These are phyloP conservation scores for Drosophila meridiana DNA, from an alignment of 2,888 invertebrate genomes.

Conservation along the genomic window DNA sequence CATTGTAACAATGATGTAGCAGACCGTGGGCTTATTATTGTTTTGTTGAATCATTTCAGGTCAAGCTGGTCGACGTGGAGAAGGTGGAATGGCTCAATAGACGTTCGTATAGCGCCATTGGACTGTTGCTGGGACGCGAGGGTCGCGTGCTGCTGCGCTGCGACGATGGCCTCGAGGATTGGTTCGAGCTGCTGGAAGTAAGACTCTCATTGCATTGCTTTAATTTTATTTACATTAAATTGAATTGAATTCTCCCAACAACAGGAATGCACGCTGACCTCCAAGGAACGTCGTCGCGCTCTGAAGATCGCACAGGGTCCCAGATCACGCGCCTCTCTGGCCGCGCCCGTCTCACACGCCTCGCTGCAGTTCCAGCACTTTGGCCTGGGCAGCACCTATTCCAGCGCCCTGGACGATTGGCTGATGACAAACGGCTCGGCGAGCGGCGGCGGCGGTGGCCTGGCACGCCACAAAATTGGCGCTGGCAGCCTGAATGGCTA, in stretches of 20 bases:
- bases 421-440: conserved; percentile 84
- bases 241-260: not conserved
- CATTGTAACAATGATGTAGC: conserved; percentile 10
- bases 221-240: not conserved
- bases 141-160: conserved; percentile 85
- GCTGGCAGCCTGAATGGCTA: conserved; percentile 83
- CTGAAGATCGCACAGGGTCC: conserved; percentile 86
- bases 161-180: conserved; percentile 88
- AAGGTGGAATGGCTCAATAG: conserved; percentile 89
- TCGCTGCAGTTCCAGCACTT: conserved; percentile 84
- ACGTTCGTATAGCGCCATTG: conserved; percentile 88
- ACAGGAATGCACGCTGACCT: conserved; percentile 88
- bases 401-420: conserved; percentile 87
- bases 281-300: conserved; percentile 88
- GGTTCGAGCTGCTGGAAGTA: conserved; percentile 88
- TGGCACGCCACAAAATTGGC: conserved; percentile 85
- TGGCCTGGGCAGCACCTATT: conserved; percentile 85
- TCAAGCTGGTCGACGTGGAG: conserved; percentile 88
- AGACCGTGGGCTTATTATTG: conserved; percentile 41
- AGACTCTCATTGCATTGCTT: conserved; percentile 27
- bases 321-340: conserved; percentile 84
- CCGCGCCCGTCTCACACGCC: conserved; percentile 84
- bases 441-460: conserved; percentile 83
- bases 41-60: conserved; percentile 78
- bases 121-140: conserved; percentile 86